A percentile compares a stretch with the other conserved stretches of the same genome.
phyloP scores from a whole-genome alignment of 2,888 invertebrate species.

The Lymantria dispar region DNA sequence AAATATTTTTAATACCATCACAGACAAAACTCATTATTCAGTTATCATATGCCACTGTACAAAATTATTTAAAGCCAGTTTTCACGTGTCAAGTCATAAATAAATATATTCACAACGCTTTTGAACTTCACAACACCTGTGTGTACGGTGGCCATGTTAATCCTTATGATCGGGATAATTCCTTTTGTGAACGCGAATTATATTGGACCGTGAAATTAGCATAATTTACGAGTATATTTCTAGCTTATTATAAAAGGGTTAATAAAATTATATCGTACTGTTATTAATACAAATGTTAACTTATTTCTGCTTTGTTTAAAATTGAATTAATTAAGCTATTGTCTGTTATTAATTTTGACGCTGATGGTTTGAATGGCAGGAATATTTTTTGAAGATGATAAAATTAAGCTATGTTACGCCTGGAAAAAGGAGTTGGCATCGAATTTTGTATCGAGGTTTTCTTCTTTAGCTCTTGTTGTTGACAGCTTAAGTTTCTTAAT shows the following conservation, averaged over 20 bases:
- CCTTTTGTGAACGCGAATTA: conserved; percentile 42
- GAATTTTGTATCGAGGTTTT: too few relatives aligned
- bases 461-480: too few relatives aligned
- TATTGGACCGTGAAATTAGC: conserved; percentile 24
- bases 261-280: conserved; percentile 20
- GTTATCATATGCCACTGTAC: conserved; percentile 5
- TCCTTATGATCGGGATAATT: conserved; percentile 49
- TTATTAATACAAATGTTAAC: conserved; percentile 8
- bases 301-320: too few relatives aligned
- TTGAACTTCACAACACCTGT: conserved; percentile 64
- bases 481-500: too few relatives aligned
- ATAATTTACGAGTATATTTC: conserved; percentile 27
- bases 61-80: conserved; percentile 58
- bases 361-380: too few relatives aligned
- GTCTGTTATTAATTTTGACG: too few relatives aligned
- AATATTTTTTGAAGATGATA: too few relatives aligned
- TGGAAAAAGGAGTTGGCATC: too few relatives aligned
- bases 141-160: conserved; percentile 52
- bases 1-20: too few relatives aligned
- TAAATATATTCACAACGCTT: conserved; percentile 67
- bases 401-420: too few relatives aligned
- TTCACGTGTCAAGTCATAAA: conserved; percentile 70
- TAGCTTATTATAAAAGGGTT: conserved; percentile 25
- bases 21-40: too few relatives aligned
- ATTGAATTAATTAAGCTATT: too few relatives aligned